Evolutionary conservation across 1,140 invertebrate genomes (phyloP).

Genomic region (Lepidostoma basale): DNA sequence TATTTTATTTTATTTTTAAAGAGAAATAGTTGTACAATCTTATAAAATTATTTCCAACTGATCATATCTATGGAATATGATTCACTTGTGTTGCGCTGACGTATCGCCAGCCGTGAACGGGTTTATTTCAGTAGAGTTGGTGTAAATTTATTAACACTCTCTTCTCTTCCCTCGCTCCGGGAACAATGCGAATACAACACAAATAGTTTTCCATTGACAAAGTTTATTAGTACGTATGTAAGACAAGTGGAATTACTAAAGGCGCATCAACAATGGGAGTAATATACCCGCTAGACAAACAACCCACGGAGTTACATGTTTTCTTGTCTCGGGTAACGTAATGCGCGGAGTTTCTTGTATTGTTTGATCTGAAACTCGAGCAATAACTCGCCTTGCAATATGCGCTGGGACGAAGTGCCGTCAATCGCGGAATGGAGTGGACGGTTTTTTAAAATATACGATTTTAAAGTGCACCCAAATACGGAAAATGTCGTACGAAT

Average conservation of each 20-base stretch:
- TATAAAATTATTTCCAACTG: too few species aligned
- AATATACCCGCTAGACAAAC: background rate
- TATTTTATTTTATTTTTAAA: too few species aligned
- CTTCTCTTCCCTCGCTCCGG: too few species aligned
- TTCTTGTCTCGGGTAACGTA: background rate
- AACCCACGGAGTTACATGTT: background rate
- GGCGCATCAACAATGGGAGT: background rate
- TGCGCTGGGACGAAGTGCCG: background rate
- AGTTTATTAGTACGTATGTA: background rate
- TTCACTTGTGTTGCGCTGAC: too few species aligned
- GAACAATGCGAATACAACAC: too few species aligned
- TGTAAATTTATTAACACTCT: too few species aligned
- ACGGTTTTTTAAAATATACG: conserved; percentile 1
- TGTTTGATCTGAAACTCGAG: conserved; percentile 11
- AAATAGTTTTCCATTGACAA: background rate
- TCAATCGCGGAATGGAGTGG: background rate
- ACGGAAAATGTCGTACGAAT: too few species aligned
- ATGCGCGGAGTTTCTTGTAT: background rate
- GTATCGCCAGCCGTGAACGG: too few species aligned
- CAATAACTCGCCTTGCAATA: conserved; percentile 13
- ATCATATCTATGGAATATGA: too few species aligned
- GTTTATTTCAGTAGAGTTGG: too few species aligned
- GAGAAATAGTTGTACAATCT: too few species aligned
- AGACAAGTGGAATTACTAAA: conserved; percentile 7
- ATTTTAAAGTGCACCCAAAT: too few species aligned